Conservation (phyloP, 1,140 invertebrate genomes). For the Neodiprion virginianus region DNA sequence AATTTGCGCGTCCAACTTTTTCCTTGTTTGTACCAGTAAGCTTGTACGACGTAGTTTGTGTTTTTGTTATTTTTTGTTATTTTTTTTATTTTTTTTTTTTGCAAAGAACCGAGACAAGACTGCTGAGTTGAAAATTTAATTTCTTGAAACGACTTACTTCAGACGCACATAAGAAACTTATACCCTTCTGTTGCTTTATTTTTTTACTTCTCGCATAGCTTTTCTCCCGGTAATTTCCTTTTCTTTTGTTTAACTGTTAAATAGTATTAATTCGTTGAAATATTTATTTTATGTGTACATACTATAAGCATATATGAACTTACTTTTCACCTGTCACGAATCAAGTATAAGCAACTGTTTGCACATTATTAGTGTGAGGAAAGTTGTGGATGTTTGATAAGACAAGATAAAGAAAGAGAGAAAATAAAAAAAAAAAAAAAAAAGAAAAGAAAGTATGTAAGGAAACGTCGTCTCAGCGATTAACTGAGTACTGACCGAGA, state of each 20-base stretch:
- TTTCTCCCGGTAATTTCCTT: neutral
- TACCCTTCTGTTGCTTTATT: too few relatives aligned
- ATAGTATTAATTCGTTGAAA: neutral
- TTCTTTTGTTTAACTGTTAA: neutral
- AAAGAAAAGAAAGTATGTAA: neutral
- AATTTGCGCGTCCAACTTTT: neutral
- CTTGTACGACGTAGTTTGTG: neutral
- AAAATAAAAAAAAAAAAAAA: neutral
- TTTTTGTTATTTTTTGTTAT: neutral
- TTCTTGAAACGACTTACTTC: too few relatives aligned
- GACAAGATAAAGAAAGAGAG: neutral
- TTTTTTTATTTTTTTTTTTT: neutral
- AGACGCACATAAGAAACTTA: too few relatives aligned
- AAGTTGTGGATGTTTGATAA: neutral
- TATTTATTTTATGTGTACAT: too few relatives aligned
- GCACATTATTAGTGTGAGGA: too few relatives aligned
- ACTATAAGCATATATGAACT: neutral
- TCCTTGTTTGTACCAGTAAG: neutral
- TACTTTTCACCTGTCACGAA: too few relatives aligned
- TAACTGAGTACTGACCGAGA: conserved; percentile 59
- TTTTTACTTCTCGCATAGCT: too few relatives aligned
- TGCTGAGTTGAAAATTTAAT: too few relatives aligned
- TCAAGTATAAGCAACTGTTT: too few relatives aligned
- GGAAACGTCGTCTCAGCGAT: neutral
- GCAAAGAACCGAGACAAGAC: too few relatives aligned